These are phyloP conservation scores for Columba livia DNA, from an alignment of 2,113 vertebrate genomes.

Conservation along the genomic window DNA sequence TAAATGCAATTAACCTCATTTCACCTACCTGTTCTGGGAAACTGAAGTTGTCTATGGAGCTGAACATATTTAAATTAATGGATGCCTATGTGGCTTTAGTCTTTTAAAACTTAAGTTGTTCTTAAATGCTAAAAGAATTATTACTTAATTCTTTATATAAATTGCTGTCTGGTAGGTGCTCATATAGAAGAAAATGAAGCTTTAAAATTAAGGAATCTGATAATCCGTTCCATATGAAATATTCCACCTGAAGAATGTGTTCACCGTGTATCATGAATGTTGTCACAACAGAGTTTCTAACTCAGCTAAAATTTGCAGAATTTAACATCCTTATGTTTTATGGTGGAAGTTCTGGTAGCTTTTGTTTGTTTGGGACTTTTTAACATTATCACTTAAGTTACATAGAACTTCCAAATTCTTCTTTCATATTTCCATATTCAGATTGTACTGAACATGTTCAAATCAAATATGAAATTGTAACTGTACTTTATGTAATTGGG, in stretches of 20 bases:
- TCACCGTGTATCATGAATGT: accelerated
- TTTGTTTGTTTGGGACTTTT: background rate
- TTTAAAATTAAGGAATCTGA: background rate
- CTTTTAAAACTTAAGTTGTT: background rate
- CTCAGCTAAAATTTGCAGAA: background rate
- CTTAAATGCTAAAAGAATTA: background rate
- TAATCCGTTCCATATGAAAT: background rate
- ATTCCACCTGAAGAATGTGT: background rate
- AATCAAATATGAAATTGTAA: background rate
- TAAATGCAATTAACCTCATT: background rate
- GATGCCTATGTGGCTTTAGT: background rate
- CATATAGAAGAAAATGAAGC: background rate
- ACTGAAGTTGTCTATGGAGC: background rate
- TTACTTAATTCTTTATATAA: background rate
- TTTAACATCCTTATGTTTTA: background rate
- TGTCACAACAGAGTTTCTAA: background rate
- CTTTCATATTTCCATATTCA: background rate
- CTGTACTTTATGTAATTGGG: background rate
- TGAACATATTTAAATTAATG: background rate
- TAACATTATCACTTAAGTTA: background rate
- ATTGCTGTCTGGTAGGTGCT: background rate
- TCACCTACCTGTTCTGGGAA: background rate
- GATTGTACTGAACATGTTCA: background rate
- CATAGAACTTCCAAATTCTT: background rate
- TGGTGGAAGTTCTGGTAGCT: accelerated